Evolutionary conservation across 2,797 vertebrate genomes (phyloP), one percentile per base, ranked within the genome.

Genomic region (Pantherophis alleghaniensis): DNA sequence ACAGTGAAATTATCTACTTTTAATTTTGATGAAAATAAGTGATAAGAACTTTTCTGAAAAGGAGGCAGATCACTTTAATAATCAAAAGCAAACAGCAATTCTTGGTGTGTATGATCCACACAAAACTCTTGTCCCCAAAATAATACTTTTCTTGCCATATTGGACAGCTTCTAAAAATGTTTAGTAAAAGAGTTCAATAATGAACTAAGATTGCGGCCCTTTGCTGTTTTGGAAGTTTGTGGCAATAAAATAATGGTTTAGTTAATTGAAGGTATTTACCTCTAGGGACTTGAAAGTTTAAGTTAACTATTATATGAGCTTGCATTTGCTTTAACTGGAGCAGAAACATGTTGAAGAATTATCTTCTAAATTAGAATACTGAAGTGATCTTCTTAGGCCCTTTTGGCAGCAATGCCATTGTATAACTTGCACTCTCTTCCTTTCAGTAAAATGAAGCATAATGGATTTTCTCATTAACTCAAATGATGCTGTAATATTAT

Each of bases 71-170:
- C 60, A 57, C n/a, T 37, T 37, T 86, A 92, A 69, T 59, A 92
- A 88, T 56, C 24, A 59, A 42, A 89, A 79, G 26, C 42, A 60
- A 79, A 61, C 7, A 6, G 66, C 63, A 91, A 86, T 37, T 83
- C 37, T 47, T 42, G 20, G 2, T 79, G 32, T 83, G 20, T 5
- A 47, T 83, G 74, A 83, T 83, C 89, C 89, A 93, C 89, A 42
- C 89, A 87, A 87, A 83, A 86, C 53, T 90, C 61, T 87, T 42
- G 11, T 26, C 37, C 59, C 69, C 13, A 51, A 90, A 93, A 42
- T 47, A 88, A 42, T 74, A 63, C 20, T 88, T 91, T 91, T 91
- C 55, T 91, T 91, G 92, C 90, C 42, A 79, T n/a, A 88, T 28
- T 83, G 57, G 53, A 57, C n/a, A 59, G 53, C 87, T 90, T 93